Evolutionary conservation across 2,888 invertebrate species (phyloP), one percentile per base, ranked within the genome.

Genomic region (Cataglyphis livida): DNA sequence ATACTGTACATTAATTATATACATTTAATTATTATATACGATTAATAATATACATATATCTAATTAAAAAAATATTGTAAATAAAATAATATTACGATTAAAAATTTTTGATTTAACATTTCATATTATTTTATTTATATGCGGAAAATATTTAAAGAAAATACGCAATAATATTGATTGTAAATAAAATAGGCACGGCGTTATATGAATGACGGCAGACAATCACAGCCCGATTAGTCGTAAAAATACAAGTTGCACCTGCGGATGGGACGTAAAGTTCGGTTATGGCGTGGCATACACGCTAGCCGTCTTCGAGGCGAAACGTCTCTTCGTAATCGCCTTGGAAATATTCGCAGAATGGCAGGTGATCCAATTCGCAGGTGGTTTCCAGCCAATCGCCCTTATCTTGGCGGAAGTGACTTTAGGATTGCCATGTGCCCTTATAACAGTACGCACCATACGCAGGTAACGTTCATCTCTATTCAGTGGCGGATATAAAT

Each of bases 321-420:
- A 94, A 86, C 90, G 94, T 4, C 88, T 94, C 54, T 88, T 93
- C 54, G 87, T 94, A 48, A 75, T 94, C 57, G 84, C 90, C 12
- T 68, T 94, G n/a, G 93, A 93, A 82, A 91, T 92, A 74, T 87
- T 93, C 38, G 87, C 91, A 21, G 92, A 94, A 73, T 91, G 92
- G 91, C 90, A 91, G 65, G 88, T 93, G 12, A 90, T 94, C n/a
- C 88, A 89, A 9, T 93, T 94, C 73, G 92, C 92, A 6, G 93
- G 93, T 18, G 94, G 92, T 32, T 81, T 92, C 9, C 85, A 85
- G 68, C 92, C 93, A 0, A 81, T 94, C 6, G 81, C 90, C 54
- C 87, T 93, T 25, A 93, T 91, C 32, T 89, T 93, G 54, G 62
- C 90, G 38, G 92, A 93, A 82, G 88, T 90, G 18, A 76, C 86